phyloP scores from a whole-genome alignment of 2,888 invertebrate species.

The Ophonus ardosiacus region DNA sequence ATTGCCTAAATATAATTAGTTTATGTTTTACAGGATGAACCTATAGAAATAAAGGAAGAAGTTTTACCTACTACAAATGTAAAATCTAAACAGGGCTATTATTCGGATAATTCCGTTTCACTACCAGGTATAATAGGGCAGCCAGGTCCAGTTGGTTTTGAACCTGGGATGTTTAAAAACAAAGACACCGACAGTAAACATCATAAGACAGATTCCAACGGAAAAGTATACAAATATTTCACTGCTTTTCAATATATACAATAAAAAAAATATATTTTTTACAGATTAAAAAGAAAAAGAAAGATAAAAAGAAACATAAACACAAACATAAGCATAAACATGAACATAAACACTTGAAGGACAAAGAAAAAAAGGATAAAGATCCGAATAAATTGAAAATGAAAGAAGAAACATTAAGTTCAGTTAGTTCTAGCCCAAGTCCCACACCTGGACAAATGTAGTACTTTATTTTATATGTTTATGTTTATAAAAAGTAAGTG shows the following conservation, averaged over 20 bases:
- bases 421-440: conserved; percentile 86
- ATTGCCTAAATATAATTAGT: not conserved
- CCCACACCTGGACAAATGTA: conserved; percentile 76
- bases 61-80: conserved; percentile 70
- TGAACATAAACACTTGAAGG: conserved; percentile 78
- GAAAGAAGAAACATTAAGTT: conserved; percentile 87
- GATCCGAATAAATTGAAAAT: conserved; percentile 80
- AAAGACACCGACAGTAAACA: conserved; percentile 77
- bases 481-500: too few species aligned
- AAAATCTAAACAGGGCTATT: conserved; percentile 82
- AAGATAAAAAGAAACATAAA: conserved; percentile 92
- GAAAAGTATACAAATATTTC: conserved; percentile 75
- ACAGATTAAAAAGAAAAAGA: conserved; percentile 83
- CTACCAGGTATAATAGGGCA: conserved; percentile 85
- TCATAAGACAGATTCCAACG: conserved; percentile 75
- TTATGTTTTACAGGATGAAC: conserved; percentile 69
- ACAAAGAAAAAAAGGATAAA: conserved; percentile 78
- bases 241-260: not conserved
- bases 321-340: conserved; percentile 92
- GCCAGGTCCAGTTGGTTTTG: conserved; percentile 87
- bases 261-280: conserved; percentile 60
- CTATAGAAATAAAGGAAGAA: conserved; percentile 71
- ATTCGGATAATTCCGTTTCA: conserved; percentile 89
- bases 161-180: conserved; percentile 89
- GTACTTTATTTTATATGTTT: too few species aligned